Evolutionary conservation across 2,797 vertebrate species (phyloP), one percentile per base, ranked within the genome.

Genomic region (Microtus obscurus): DNA sequence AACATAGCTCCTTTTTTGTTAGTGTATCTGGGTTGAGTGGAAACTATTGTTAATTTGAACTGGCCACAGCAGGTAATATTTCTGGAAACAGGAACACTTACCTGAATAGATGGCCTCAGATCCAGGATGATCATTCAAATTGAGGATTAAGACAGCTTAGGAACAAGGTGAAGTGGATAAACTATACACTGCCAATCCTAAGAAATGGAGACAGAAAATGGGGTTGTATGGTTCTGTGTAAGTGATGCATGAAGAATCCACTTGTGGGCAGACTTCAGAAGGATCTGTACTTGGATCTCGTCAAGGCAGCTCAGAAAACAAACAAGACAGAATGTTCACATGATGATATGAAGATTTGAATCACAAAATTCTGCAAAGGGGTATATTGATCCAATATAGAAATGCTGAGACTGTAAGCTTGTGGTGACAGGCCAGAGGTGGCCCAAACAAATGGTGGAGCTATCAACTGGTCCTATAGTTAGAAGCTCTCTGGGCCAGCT

Each of bases 391-490:
- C 1, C 19, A 14, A n/a, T 31, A 51, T 53, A 56, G 27, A 86
- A n/a, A 48, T 37, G 45, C 59, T 29, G 9, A 76, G 23, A n/a
- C 21, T 37, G 8, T 89, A 40, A 87, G 11, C 1, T 25, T 45
- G 5, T 6, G 6, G 4, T 77, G 31, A 19, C 8, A 59, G 45
- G 29, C 17, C 80, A 25, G 1, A 45, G 65, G 59, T 73, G 79
- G 6, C 34, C 51, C 17, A 83, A 87, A 71, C 2, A 65, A 34
- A 19, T 79, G 63, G 16, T 31, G 79, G 29, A 94, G 34, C 4
- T 79, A 12, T 51, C 6, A 43, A 48, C 2, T 2, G 23, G 2
- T 45, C 4, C 12, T 7, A 1, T 3, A 53, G 1, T 8, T 4
- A 67, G 5, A 34, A n/a, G 10, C 12, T 85, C 7, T 43, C 43